These are phyloP conservation scores for Cactoblastis cactorum DNA, from an alignment of 2,888 invertebrate genomes.

Conservation along the genomic window DNA sequence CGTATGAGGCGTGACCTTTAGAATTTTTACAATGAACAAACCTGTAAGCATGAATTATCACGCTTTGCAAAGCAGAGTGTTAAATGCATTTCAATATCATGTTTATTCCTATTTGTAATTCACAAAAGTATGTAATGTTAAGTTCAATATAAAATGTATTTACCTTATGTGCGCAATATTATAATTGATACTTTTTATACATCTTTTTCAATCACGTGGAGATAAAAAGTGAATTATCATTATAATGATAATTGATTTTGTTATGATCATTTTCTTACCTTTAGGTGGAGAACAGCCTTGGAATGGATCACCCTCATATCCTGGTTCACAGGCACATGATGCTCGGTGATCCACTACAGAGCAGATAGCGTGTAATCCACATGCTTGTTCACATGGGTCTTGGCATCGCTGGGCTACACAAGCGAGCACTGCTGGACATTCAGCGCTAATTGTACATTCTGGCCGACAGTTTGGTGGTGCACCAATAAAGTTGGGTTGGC, in stretches of 20 bases:
- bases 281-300: constrained; percentile 68
- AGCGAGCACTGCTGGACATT: constrained; percentile 82
- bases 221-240: neutral
- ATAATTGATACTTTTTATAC: neutral
- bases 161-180: constrained; percentile 20
- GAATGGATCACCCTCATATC: constrained; percentile 82
- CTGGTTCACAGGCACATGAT: constrained; percentile 81
- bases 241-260: constrained; percentile 21
- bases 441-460: constrained; percentile 83
- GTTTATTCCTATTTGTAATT: constrained; percentile 10
- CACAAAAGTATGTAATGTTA: neutral
- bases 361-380: constrained; percentile 79
- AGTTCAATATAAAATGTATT: constrained; percentile 10
- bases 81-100: constrained; percentile 45
- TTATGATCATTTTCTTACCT: constrained; percentile 45
- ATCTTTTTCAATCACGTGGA: neutral
- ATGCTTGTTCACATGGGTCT: constrained; percentile 84
- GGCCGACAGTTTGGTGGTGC: constrained; percentile 84
- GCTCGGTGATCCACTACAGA: constrained; percentile 82
- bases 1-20: constrained; percentile 65
- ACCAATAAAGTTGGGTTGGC: constrained; percentile 81
- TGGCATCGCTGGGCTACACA: constrained; percentile 82
- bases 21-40: constrained; percentile 53
- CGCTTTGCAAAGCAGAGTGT: constrained; percentile 74
- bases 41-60: constrained; percentile 65